These are phyloP conservation scores for Aphidius gifuensis DNA, from an alignment of 1,140 invertebrate species.

Conservation along the genomic window DNA sequence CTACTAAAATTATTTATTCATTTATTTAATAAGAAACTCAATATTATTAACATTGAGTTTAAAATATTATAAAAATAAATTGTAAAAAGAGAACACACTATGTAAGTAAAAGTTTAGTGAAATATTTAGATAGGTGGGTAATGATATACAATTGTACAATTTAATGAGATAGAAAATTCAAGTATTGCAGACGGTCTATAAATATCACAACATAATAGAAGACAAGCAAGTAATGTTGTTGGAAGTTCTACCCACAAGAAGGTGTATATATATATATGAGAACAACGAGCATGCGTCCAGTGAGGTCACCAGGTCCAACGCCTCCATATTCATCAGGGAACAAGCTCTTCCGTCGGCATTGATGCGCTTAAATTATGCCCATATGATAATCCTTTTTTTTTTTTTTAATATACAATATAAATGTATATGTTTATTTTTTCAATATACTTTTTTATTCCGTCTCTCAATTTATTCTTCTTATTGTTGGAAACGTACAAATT, in stretches of 20 bases:
- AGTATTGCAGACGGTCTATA: conserved; percentile 7
- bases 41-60: too few species aligned
- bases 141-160: conserved; percentile 12
- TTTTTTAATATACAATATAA: background rate
- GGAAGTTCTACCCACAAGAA: background rate
- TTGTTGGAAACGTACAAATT: too few species aligned
- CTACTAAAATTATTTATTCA: background rate
- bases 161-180: conserved; percentile 8
- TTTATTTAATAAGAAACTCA: background rate
- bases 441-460: background rate
- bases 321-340: conserved; percentile 21
- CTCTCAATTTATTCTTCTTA: background rate
- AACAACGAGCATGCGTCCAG: background rate
- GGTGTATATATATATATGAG: background rate
- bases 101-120: background rate
- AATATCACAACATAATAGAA: conserved; percentile 10
- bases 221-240: background rate
- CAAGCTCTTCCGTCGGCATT: conserved; percentile 12
- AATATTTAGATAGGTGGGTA: background rate
- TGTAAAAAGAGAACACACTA: too few species aligned
- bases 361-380: background rate
- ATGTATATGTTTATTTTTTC: background rate
- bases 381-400: background rate
- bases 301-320: conserved; percentile 13
- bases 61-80: too few species aligned